Evolutionary conservation across 2,888 invertebrate genomes (phyloP), one percentile per base, ranked within the genome.

Genomic region (Eledona agricola): DNA sequence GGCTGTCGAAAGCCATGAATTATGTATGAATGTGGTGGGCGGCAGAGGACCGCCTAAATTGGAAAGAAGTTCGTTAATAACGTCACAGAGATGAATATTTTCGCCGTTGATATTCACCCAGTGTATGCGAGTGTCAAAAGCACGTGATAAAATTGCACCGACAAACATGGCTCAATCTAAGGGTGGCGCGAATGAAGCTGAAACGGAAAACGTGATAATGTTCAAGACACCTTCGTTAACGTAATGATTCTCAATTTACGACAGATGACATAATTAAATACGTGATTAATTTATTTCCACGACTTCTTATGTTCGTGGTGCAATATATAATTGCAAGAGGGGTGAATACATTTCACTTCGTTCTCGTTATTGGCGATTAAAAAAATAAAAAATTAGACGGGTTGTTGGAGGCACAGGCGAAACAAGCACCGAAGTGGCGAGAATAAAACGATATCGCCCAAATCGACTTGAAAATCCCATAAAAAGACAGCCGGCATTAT

Each of bases 1-100:
- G 28, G 19, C 46, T 26, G 46, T 7, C 46, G 26, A 46, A 35
- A 35, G 17, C 49, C 25, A 46, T 52, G 38, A 52, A 52, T 52
- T 31, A 52, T 46, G 52, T 32, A 52, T 52, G 46, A 52, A 20
- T 20, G 9, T n/a, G 20, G 15, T 20, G 45, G 16, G 31, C 17
- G 11, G 28, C 15, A 20, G 25, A 22, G 45, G 52, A 51, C 34
- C 28, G 28, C 42, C 23, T 42, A 53, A 53, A 53, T 55, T 42
- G 50, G 37, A 55, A 58, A 55, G 59, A 57, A 57, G 49, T 57
- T 57, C 43, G 55, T 57, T 59, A 57, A 59, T 59, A 59, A 55
- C 47, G 46, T 57, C 49, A 52, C 56, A 51, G 56, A 55, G 57
- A 59, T 59, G 59, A 55, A 57, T 57, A 59, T 57, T 54, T 57